A percentile compares a stretch with the other conserved stretches of the same genome.
These are phyloP conservation scores for Nemurella pictetii DNA, from an alignment of 2,888 invertebrate species.

Conservation along the genomic window DNA sequence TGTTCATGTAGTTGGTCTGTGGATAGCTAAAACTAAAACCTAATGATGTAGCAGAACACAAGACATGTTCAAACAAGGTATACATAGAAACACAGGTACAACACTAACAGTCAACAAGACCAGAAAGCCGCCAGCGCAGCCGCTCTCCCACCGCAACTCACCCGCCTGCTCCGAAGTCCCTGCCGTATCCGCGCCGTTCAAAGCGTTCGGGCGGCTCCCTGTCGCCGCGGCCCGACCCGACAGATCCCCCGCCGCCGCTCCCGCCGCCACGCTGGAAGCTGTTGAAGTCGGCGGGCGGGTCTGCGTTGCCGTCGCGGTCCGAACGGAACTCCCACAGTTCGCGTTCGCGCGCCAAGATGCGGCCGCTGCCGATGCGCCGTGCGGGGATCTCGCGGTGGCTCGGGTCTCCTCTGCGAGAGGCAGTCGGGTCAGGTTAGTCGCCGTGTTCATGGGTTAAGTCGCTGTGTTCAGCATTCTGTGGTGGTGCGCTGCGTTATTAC, in stretches of 20 bases:
- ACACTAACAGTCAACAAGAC: no score
- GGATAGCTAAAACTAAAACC: no score
- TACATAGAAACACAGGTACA: no score
- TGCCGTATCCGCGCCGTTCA: conserved; percentile 52
- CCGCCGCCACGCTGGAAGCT: conserved; percentile 43
- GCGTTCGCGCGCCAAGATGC: conserved; percentile 68
- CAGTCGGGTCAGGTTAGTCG: neutral
- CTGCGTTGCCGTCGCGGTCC: conserved; percentile 43
- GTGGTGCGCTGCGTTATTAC: no score
- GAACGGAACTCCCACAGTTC: conserved; percentile 58
- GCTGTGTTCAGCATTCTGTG: no score
- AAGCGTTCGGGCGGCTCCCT: conserved; percentile 47
- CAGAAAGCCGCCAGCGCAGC: no score
- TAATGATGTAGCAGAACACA: no score
- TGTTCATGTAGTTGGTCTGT: no score
- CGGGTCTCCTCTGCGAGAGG: conserved; percentile 42
- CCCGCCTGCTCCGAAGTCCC: conserved; percentile 51
- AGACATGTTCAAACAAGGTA: no score
- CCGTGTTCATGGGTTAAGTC: no score
- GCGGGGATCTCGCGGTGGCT: conserved; percentile 51
- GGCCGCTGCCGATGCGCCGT: conserved; percentile 84
- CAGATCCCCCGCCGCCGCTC: conserved; percentile 44
- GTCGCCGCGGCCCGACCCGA: conserved; percentile 44
- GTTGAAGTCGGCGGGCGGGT: conserved; percentile 19
- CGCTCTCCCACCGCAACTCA: no score